Conservation (phyloP, 2,888 invertebrate species). For the Melanchra persicariae region DNA sequence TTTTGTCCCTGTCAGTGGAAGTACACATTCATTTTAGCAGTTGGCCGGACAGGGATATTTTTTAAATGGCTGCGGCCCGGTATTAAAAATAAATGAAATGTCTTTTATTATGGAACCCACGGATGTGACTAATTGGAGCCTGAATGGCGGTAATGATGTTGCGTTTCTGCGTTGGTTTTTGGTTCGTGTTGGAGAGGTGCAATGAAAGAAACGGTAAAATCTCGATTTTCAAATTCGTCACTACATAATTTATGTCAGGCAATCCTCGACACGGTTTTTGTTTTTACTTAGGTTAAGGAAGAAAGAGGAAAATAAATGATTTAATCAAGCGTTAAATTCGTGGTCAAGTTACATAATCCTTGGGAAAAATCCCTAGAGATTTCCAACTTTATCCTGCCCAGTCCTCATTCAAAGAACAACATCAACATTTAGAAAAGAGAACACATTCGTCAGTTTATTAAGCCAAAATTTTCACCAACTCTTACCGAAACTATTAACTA, state of each 20-base stretch:
- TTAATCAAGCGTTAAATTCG: constrained; percentile 32
- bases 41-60: constrained; percentile 71
- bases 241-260: constrained; percentile 7
- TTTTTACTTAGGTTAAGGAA: neutral
- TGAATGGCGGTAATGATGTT: constrained; percentile 72
- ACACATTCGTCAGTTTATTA: neutral
- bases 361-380: neutral
- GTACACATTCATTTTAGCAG: constrained; percentile 77
- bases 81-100: constrained; percentile 78
- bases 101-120: constrained; percentile 71
- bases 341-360: neutral
- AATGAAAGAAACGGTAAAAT: constrained; percentile 28
- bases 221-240: constrained; percentile 16
- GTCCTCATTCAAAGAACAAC: constrained; percentile 15
- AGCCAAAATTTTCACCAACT: constrained; percentile 2
- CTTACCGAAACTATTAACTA: constrained; percentile 13
- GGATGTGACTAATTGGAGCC: constrained; percentile 76
- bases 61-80: constrained; percentile 68
- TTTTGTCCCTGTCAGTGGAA: constrained; percentile 71
- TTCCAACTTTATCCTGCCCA: constrained; percentile 16
- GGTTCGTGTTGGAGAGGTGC: constrained; percentile 13
- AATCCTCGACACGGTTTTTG: constrained; percentile 5
- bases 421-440: neutral
- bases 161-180: constrained; percentile 48
- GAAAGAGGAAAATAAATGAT: constrained; percentile 6